Evolutionary conservation across 2,113 vertebrate species (phyloP).

Genomic region (Enhydra lutris): DNA sequence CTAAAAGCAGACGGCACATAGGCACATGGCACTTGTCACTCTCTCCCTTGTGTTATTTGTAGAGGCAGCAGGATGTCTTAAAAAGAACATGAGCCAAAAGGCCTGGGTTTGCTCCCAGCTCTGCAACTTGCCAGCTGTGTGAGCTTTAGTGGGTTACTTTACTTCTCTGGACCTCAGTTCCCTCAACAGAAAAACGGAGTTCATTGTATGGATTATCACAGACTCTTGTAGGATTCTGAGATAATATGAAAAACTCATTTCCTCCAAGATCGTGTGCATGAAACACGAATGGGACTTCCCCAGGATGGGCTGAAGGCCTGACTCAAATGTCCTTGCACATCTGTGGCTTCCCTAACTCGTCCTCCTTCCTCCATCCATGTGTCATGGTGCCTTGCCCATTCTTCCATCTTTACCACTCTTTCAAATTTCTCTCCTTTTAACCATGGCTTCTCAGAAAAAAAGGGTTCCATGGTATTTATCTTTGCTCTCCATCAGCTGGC

Average conservation of each 20-base stretch:
- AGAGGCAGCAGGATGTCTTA: background rate
- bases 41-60: background rate
- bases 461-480: background rate
- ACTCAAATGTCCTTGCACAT: fast-evolving
- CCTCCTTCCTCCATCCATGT: background rate
- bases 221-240: background rate
- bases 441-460: background rate
- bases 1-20: background rate
- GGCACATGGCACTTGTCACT: conserved; percentile 25
- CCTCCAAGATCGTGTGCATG: background rate
- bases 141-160: conserved; percentile 1
- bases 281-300: background rate
- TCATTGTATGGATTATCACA: background rate
- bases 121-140: background rate
- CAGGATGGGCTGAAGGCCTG: background rate
- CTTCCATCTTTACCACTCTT: background rate
- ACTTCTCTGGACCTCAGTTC: background rate
- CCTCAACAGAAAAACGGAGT: background rate
- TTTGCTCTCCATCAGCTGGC: background rate
- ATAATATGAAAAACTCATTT: background rate
- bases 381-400: fast-evolving
- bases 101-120: background rate
- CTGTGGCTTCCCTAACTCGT: background rate
- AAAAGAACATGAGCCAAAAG: background rate
- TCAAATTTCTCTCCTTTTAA: background rate